Percentiles rank a stretch among this genome's conserved stretches.
Conservation (phyloP, 2,888 invertebrate genomes). For the Druceiella hillmani region DNA sequence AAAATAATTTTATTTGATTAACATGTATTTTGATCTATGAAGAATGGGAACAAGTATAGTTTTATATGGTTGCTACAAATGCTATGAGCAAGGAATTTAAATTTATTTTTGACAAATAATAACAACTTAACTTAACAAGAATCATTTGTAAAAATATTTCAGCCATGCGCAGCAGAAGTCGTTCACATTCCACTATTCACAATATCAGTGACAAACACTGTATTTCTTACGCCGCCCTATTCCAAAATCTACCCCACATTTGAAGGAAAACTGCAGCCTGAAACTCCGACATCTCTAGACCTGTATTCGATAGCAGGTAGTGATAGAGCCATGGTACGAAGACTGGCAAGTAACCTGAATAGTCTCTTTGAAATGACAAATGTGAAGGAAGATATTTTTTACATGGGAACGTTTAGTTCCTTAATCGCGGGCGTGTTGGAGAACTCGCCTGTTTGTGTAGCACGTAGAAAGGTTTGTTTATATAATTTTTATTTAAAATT, state of each 20-base stretch:
- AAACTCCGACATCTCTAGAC: constrained; percentile 32
- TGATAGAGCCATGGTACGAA: constrained; percentile 38
- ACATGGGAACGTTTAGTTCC: constrained; percentile 58
- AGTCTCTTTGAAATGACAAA: constrained; percentile 53
- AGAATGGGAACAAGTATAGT: no score
- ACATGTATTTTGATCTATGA: no score
- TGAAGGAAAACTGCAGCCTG: constrained; percentile 33
- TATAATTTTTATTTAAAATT: no score
- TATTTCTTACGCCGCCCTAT: constrained; percentile 61
- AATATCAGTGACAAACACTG: constrained; percentile 48
- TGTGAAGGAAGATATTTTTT: constrained; percentile 60
- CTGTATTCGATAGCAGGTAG: constrained; percentile 35
- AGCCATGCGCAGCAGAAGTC: constrained; percentile 57
- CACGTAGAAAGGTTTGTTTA: constrained; percentile 48
- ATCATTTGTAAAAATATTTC: no score
- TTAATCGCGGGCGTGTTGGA: constrained; percentile 56
- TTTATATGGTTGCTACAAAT: no score
- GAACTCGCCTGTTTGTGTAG: constrained; percentile 47
- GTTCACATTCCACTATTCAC: constrained; percentile 57
- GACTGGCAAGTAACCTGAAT: constrained; percentile 47
- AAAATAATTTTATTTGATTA: no score
- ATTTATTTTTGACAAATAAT: no score
- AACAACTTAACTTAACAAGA: no score
- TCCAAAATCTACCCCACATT: constrained; percentile 52
- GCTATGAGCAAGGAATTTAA: no score